Evolutionary conservation across 2,888 invertebrate genomes (phyloP).

Genomic region (Dryocosmus kuriphilus): DNA sequence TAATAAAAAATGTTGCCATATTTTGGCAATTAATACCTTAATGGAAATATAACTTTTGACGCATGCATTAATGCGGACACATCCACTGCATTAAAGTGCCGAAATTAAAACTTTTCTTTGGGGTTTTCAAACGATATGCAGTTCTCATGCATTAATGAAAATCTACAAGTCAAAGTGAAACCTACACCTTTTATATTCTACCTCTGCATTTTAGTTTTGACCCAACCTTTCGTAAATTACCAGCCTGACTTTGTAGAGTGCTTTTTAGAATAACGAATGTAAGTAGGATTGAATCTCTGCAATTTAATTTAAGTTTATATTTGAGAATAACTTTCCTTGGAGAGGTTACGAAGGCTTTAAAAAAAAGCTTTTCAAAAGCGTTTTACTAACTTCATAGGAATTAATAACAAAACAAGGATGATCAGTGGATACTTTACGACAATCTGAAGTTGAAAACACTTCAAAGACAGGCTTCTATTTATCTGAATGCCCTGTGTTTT

Average conservation of each 20-base stretch:
- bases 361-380: neutral
- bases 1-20: too few relatives aligned
- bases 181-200: neutral
- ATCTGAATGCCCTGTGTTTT: too few relatives aligned
- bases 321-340: neutral
- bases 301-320: neutral
- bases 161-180: constrained; percentile 1
- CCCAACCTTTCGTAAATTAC: neutral
- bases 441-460: neutral
- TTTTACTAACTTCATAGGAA: neutral
- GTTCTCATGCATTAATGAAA: neutral
- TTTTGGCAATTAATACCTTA: too few relatives aligned
- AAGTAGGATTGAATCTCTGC: neutral
- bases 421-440: neutral
- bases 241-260: neutral
- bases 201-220: neutral
- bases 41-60: neutral
- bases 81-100: neutral
- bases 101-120: neutral
- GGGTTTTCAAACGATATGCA: neutral
- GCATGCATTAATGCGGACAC: neutral
- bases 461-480: neutral
- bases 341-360: constrained; percentile 5
- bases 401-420: neutral
- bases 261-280: neutral